Percentiles rank a stretch among this genome's conserved stretches.
These are phyloP conservation scores for Taphrorychus bicolor DNA, from an alignment of 2,888 invertebrate species.

Conservation along the genomic window DNA sequence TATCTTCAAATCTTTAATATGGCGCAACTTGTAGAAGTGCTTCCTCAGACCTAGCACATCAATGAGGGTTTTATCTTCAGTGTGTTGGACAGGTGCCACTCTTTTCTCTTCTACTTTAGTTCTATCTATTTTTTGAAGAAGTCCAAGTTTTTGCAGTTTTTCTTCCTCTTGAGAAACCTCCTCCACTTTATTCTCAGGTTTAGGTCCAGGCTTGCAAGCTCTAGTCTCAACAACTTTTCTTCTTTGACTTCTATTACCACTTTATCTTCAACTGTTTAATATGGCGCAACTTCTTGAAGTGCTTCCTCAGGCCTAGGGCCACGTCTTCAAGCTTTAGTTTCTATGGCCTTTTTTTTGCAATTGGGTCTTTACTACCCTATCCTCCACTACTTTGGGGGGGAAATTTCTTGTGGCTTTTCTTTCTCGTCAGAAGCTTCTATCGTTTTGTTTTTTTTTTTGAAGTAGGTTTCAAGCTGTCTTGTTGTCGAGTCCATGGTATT, in stretches of 20 bases:
- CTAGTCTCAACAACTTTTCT: slow-evolving; percentile 44
- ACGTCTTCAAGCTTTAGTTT: slow-evolving; percentile 43
- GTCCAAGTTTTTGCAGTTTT: slow-evolving; percentile 40
- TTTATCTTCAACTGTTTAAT: slow-evolving; percentile 16
- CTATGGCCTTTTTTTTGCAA: slow-evolving; percentile 48
- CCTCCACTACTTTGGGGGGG: slow-evolving; percentile 30
- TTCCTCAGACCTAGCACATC: no score
- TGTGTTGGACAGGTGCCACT: no score
- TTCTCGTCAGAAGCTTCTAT: slow-evolving; percentile 7
- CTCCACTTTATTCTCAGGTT: slow-evolving; percentile 42
- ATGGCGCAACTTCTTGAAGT: slow-evolving; percentile 30
- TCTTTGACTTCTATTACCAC: slow-evolving; percentile 46
- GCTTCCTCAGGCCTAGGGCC: slow-evolving; percentile 39
- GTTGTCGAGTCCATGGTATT: slow-evolving; percentile 58
- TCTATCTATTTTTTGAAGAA: slow-evolving; percentile 9
- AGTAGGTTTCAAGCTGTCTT: slow-evolving; percentile 60
- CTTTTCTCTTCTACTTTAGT: no score
- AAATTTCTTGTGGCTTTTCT: slow-evolving; percentile 36
- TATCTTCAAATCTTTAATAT: no score
- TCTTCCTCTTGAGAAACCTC: slow-evolving; percentile 43
- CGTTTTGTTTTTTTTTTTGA: slow-evolving; percentile 50
- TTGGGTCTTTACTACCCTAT: not conserved
- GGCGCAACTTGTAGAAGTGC: no score
- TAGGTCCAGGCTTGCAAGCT: slow-evolving; percentile 24
- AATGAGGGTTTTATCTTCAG: no score